Conservation (phyloP, 2,888 invertebrate species). For the Oscheius sp. region DNA sequence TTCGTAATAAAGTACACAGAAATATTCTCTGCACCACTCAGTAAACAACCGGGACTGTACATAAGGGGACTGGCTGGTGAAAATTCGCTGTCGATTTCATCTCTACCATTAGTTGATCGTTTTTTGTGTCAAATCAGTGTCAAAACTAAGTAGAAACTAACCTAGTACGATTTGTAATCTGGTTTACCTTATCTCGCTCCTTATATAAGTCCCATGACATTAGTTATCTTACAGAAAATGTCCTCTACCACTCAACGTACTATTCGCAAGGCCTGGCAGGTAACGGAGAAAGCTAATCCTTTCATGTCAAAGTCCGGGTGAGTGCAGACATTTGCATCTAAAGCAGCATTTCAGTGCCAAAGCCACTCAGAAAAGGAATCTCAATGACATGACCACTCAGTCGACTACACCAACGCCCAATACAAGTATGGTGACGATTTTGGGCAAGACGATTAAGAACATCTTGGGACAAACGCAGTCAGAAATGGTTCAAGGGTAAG, state of each 20-base stretch:
- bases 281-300: conserved; percentile 20
- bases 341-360: too few species aligned
- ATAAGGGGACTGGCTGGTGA: background rate
- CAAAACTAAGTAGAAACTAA: background rate
- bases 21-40: conserved; percentile 18
- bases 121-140: background rate
- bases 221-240: conserved; percentile 17
- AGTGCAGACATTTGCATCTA: background rate
- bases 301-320: conserved; percentile 24
- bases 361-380: conserved; percentile 12
- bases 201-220: background rate
- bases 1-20: conserved; percentile 4
- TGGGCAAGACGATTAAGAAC: background rate
- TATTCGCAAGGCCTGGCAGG: conserved; percentile 15
- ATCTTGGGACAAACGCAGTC: conserved; percentile 4
- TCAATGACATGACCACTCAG: conserved; percentile 19
- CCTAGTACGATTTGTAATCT: background rate
- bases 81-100: background rate
- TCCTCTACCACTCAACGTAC: conserved; percentile 5
- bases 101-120: background rate
- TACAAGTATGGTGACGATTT: conserved; percentile 1
- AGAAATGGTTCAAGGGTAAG: conserved; percentile 13
- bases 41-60: conserved; percentile 11
- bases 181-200: background rate
- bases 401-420: background rate